Evolutionary conservation across 2,888 invertebrate species (phyloP).

Genomic region (Cephalotes varians): DNA sequence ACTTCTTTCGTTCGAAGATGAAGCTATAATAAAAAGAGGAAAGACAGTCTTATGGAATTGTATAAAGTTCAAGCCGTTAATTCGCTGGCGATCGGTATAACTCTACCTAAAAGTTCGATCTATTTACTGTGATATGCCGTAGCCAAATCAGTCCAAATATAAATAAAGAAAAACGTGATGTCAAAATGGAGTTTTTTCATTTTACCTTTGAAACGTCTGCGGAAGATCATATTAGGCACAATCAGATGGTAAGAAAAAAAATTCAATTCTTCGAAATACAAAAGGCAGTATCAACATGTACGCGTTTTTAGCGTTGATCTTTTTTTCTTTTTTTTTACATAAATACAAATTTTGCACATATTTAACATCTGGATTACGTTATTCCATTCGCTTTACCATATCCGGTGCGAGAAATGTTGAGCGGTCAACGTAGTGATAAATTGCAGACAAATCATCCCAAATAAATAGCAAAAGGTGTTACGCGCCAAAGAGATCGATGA

Average conservation of each 20-base stretch:
- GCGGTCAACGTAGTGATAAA: conserved; percentile 41
- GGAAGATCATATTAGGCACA: neutral
- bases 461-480: conserved; percentile 55
- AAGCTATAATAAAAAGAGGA: neutral
- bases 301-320: neutral
- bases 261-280: neutral
- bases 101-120: conserved; percentile 81
- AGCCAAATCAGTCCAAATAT: conserved; percentile 73
- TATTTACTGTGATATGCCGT: conserved; percentile 82
- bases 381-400: neutral
- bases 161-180: conserved; percentile 59
- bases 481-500: conserved; percentile 51
- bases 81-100: conserved; percentile 74
- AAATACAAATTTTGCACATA: neutral
- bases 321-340: neutral
- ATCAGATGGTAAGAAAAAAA: neutral
- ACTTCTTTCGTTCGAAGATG: neutral
- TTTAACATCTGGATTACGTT: conserved; percentile 34
- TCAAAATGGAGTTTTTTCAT: conserved; percentile 11
- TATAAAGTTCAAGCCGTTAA: conserved; percentile 51
- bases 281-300: neutral
- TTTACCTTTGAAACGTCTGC: neutral
- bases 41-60: conserved; percentile 3
- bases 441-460: conserved; percentile 46
- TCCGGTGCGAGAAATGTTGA: neutral